Conservation (phyloP, 2,888 invertebrate genomes). For the Acronicta psi region DNA sequence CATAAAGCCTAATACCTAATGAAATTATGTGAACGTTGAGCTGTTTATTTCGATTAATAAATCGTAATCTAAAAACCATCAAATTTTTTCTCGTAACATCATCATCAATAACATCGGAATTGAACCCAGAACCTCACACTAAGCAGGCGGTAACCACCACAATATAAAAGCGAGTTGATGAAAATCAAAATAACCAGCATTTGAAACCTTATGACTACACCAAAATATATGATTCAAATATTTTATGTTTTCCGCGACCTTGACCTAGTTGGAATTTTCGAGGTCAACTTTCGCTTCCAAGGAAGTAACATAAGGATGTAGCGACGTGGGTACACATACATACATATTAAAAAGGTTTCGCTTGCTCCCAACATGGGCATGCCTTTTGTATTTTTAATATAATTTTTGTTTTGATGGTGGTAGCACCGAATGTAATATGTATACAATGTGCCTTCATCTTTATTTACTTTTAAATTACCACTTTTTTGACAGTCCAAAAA, state of each 20-base stretch:
- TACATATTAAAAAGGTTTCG: constrained; percentile 54
- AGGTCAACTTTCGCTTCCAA: constrained; percentile 54
- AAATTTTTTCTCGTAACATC: too few relatives aligned
- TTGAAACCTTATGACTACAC: neutral
- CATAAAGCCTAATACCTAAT: too few relatives aligned
- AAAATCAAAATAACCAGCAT: too few relatives aligned
- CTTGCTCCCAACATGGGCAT: constrained; percentile 17
- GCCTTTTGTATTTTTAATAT: constrained; percentile 41
- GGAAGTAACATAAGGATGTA: constrained; percentile 45
- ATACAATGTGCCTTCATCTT: neutral
- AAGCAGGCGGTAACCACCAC: too few relatives aligned
- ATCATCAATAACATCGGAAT: too few relatives aligned
- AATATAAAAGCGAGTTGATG: too few relatives aligned
- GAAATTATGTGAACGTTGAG: too few relatives aligned
- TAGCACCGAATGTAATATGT: neutral
- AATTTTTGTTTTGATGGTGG: constrained; percentile 22
- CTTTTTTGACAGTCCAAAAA: too few relatives aligned
- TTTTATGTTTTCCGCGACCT: constrained; percentile 22
- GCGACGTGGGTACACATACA: constrained; percentile 49
- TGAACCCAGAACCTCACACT: too few relatives aligned
- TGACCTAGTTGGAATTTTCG: constrained; percentile 29
- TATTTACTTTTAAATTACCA: too few relatives aligned
- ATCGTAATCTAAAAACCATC: too few relatives aligned
- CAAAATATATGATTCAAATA: constrained; percentile 16
- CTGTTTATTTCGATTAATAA: too few relatives aligned